phyloP scores from a whole-genome alignment of 1,140 invertebrate species.

The Lordiphosa clarofinis region DNA sequence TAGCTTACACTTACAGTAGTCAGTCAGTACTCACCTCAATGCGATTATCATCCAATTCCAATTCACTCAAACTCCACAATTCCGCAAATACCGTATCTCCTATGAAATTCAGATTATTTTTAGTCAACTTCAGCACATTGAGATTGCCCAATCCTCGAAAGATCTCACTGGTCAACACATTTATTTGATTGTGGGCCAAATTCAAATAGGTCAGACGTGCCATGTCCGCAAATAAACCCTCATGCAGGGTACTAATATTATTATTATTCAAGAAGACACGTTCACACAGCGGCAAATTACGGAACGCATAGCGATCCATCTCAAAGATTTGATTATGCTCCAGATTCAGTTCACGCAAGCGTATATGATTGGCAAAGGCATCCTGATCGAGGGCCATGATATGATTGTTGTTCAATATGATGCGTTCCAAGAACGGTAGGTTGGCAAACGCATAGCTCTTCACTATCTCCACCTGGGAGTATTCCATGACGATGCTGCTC shows the following conservation, averaged over 20 bases:
- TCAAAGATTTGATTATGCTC: constrained; percentile 87
- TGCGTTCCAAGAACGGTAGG: constrained; percentile 84
- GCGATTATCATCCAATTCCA: constrained; percentile 87
- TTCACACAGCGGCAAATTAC: constrained; percentile 84
- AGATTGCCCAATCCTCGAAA: constrained; percentile 86
- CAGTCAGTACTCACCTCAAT: constrained; percentile 80
- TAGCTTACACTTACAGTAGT: too few relatives aligned
- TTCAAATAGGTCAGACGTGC: constrained; percentile 84
- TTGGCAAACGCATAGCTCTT: constrained; percentile 86
- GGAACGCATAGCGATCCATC: constrained; percentile 86
- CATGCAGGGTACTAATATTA: constrained; percentile 86
- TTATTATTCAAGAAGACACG: constrained; percentile 86
- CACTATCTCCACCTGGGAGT: constrained; percentile 85
- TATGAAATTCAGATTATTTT: constrained; percentile 86
- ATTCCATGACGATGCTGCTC: constrained; percentile 84
- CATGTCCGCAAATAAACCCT: constrained; percentile 86
- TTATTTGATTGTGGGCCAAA: constrained; percentile 86
- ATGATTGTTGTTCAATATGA: constrained; percentile 84
- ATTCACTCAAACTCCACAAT: constrained; percentile 85
- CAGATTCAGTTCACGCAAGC: constrained; percentile 84
- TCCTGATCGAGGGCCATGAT: constrained; percentile 84
- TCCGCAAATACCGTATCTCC: constrained; percentile 88
- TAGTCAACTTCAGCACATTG: constrained; percentile 84
- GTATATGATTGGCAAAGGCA: constrained; percentile 85
- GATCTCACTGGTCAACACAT: constrained; percentile 84